Evolutionary conservation across 2,888 invertebrate species (phyloP).

Genomic region (Homarus gammarus): DNA sequence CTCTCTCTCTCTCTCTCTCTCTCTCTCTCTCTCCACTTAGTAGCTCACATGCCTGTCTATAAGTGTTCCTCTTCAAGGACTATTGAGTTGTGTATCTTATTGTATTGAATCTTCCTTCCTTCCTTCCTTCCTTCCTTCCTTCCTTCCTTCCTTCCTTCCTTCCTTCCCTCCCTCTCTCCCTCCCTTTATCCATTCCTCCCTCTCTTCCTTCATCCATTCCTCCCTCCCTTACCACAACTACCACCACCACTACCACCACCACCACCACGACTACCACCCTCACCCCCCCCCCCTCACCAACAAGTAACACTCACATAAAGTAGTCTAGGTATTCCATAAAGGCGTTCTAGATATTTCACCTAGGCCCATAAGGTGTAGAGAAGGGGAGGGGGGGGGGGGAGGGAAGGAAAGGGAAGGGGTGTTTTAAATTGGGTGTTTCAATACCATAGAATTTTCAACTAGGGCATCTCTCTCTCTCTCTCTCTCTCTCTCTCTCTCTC

Average conservation of each 20-base stretch:
- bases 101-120: too few species aligned
- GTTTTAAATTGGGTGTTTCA: not conserved
- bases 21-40: too few species aligned
- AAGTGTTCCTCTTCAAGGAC: too few species aligned
- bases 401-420: not conserved
- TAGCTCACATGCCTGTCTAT: too few species aligned
- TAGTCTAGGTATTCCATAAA: not conserved
- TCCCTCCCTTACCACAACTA: too few species aligned
- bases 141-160: too few species aligned
- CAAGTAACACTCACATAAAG: not conserved
- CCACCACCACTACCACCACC: too few species aligned
- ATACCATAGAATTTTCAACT: not conserved
- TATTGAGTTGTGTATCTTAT: too few species aligned
- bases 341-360: not conserved
- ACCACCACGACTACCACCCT: not conserved
- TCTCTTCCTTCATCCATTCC: too few species aligned
- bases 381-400: not conserved
- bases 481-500: not conserved
- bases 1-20: conserved; percentile 22
- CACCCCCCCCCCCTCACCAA: not conserved
- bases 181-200: too few species aligned
- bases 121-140: too few species aligned
- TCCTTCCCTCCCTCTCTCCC: too few species aligned
- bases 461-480: not conserved
- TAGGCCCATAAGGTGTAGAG: not conserved